Evolutionary conservation across 2,113 vertebrate genomes (phyloP).

Genomic region (Lepus europaeus): DNA sequence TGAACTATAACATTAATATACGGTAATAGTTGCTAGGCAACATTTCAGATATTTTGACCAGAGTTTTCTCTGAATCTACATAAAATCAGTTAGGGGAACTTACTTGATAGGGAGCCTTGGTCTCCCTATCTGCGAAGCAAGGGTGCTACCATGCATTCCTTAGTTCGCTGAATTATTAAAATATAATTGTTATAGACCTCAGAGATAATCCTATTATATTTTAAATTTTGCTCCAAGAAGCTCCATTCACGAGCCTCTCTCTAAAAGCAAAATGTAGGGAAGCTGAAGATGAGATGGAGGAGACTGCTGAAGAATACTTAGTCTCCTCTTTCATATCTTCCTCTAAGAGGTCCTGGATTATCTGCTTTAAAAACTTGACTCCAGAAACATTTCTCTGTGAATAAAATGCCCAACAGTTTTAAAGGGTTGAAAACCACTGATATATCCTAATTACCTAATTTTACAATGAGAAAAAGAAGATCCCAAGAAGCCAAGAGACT

Average conservation of each 20-base stretch:
- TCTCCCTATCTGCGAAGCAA: background rate
- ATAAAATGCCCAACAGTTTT: background rate
- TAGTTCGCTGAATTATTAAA: background rate
- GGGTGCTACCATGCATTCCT: background rate
- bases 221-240: conserved; percentile 1
- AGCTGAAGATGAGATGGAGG: background rate
- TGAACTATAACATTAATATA: conserved; percentile 13
- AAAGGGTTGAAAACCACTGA: conserved; percentile 2
- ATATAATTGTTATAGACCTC: background rate
- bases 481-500: background rate
- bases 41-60: conserved; percentile 28
- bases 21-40: conserved; percentile 12
- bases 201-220: background rate
- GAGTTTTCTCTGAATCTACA: background rate
- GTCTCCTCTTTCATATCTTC: background rate
- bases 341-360: background rate
- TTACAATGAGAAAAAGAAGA: conserved; percentile 24
- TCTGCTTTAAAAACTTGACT: background rate
- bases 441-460: background rate
- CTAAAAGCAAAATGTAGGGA: background rate
- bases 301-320: accelerated
- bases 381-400: background rate
- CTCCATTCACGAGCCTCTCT: background rate
- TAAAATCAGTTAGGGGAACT: background rate
- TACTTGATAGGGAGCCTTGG: background rate